Conservation (phyloP, 2,797 vertebrate genomes). For the Holocentrus rufus region DNA sequence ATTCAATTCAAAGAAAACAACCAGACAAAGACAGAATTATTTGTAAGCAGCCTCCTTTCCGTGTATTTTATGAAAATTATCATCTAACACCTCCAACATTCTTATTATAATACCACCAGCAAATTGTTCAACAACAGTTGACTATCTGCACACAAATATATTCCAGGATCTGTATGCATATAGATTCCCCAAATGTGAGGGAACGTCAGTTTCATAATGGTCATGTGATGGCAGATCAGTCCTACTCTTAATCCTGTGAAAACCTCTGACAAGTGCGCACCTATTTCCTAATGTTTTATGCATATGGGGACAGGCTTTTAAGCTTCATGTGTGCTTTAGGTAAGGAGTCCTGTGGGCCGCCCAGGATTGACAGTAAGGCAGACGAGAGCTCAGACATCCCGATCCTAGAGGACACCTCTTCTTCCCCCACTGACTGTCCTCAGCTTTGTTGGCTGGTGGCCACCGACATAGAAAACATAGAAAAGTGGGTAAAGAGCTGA, state of each 20-base stretch:
- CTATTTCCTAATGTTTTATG: background rate
- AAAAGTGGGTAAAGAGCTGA: constrained; percentile 81
- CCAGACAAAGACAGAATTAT: constrained; percentile 1
- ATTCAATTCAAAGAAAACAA: too few relatives aligned
- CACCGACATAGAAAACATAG: constrained; percentile 95
- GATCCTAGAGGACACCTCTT: constrained; percentile 91
- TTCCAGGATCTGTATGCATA: background rate
- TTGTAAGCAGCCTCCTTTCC: too few relatives aligned
- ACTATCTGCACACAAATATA: background rate
- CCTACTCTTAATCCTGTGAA: background rate
- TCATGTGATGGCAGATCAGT: background rate
- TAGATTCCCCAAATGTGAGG: background rate
- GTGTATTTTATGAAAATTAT: background rate
- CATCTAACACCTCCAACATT: background rate
- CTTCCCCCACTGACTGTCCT: constrained; percentile 87
- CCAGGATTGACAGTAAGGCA: constrained; percentile 84
- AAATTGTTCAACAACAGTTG: background rate
- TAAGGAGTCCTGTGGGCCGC: constrained; percentile 81
- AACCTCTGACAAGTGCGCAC: too few relatives aligned
- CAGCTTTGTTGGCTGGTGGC: constrained; percentile 93
- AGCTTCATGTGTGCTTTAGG: constrained; percentile 76
- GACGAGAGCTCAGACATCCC: constrained; percentile 92
- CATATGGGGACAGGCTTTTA: background rate
- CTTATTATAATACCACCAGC: background rate
- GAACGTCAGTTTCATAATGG: background rate